Conservation (phyloP, 2,113 vertebrate species). For the Sisor rabdophorus region DNA sequence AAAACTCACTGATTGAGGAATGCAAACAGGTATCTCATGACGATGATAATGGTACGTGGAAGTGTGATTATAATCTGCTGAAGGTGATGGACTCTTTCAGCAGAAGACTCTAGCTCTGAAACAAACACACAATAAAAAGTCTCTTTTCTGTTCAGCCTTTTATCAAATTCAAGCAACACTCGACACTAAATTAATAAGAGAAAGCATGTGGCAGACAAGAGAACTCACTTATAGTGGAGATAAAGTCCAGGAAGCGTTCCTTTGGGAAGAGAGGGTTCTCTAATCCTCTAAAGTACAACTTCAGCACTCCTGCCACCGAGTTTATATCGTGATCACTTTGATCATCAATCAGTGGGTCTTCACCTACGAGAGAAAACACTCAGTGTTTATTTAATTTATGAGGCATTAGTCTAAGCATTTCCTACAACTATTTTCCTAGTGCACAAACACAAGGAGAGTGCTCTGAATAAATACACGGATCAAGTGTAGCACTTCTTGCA, state of each 20-base stretch:
- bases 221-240: slow-evolving; percentile 93
- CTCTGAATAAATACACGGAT: not conserved
- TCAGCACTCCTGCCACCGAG: slow-evolving; percentile 94
- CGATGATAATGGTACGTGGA: slow-evolving; percentile 84
- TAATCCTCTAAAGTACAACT: slow-evolving; percentile 96
- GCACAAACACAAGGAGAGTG: not conserved
- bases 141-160: not conserved
- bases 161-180: not conserved
- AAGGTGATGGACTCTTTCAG: slow-evolving; percentile 89
- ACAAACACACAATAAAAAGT: slow-evolving; percentile 43
- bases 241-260: slow-evolving; percentile 93
- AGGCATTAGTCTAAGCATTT: not conserved
- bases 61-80: slow-evolving; percentile 89
- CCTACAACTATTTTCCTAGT: not conserved
- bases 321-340: slow-evolving; percentile 94
- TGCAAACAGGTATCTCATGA: slow-evolving; percentile 98
- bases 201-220: not conserved
- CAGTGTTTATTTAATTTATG: not conserved
- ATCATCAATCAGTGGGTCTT: slow-evolving; percentile 93
- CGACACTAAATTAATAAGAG: not conserved
- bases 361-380: slow-evolving; percentile 68
- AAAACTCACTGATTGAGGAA: slow-evolving; percentile 95
- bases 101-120: slow-evolving; percentile 84
- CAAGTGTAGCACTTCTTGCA: no score
- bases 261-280: slow-evolving; percentile 97